phyloP scores from a whole-genome alignment of 2,113 vertebrate species.

The Rhinoderma darwinii region DNA sequence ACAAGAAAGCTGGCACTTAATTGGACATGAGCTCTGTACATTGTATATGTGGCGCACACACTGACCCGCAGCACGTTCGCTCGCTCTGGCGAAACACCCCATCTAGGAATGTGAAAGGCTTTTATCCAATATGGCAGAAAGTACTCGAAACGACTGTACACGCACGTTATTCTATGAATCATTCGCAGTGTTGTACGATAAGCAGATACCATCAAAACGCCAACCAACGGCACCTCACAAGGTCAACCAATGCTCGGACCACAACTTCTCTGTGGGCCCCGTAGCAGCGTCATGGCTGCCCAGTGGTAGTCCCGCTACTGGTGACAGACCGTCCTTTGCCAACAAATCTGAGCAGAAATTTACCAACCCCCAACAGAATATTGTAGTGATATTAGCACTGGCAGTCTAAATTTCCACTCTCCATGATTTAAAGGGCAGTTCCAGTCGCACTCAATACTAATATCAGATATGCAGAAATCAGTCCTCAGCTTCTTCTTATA shows the following conservation, averaged over 20 bases:
- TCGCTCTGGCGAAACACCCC: background rate
- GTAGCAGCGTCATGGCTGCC: background rate
- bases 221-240: background rate
- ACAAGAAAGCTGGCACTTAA: conserved; percentile 30
- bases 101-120: conserved; percentile 14
- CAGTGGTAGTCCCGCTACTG: background rate
- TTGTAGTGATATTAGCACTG: background rate
- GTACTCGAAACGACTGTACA: background rate
- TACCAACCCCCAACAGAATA: background rate
- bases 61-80: conserved; percentile 25
- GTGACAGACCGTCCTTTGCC: background rate
- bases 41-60: background rate
- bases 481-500: background rate
- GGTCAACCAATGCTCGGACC: background rate
- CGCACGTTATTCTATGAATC: background rate
- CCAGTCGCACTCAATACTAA: background rate
- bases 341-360: background rate
- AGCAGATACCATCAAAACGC: background rate
- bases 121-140: conserved; percentile 22
- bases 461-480: background rate
- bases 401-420: background rate
- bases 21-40: background rate
- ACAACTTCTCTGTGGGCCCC: background rate
- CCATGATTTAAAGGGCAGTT: background rate
- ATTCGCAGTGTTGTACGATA: background rate